A percentile compares a stretch with the other conserved stretches of the same genome.
Conservation (phyloP, 2,113 vertebrate genomes). For the Cyprinodon tularosa region DNA sequence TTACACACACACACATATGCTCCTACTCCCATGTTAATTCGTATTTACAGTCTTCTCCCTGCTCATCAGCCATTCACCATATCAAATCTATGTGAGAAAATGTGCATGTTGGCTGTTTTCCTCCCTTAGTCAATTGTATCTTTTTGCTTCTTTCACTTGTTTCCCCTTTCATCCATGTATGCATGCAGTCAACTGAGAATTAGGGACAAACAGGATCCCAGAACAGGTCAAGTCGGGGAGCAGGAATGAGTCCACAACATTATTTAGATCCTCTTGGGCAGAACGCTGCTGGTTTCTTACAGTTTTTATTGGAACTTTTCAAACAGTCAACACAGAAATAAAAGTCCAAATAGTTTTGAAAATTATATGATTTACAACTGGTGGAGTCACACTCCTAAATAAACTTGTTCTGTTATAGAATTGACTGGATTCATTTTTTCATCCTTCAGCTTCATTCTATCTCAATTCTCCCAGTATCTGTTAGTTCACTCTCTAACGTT, state of each 20-base stretch:
- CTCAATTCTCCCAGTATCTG: too few relatives aligned
- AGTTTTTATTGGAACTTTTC: neutral
- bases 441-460: too few relatives aligned
- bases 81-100: constrained; percentile 73
- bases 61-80: constrained; percentile 76
- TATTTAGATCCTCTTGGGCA: neutral
- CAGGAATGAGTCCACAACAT: neutral
- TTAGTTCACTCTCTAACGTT: too few relatives aligned
- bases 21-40: constrained; percentile 51
- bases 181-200: constrained; percentile 50
- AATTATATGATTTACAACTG: neutral
- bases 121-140: constrained; percentile 55
- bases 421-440: too few relatives aligned
- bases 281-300: neutral
- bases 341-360: neutral
- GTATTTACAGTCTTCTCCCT: constrained; percentile 45
- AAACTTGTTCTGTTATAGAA: too few relatives aligned
- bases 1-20: constrained; percentile 35
- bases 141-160: constrained; percentile 52
- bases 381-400: neutral
- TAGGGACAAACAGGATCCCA: constrained; percentile 1
- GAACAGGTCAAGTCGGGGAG: constrained; percentile 23
- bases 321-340: neutral
- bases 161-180: constrained; percentile 58
- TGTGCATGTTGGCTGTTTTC: constrained; percentile 76